phyloP scores from a whole-genome alignment of 2,797 vertebrate genomes.

The Pitangus sulphuratus region DNA sequence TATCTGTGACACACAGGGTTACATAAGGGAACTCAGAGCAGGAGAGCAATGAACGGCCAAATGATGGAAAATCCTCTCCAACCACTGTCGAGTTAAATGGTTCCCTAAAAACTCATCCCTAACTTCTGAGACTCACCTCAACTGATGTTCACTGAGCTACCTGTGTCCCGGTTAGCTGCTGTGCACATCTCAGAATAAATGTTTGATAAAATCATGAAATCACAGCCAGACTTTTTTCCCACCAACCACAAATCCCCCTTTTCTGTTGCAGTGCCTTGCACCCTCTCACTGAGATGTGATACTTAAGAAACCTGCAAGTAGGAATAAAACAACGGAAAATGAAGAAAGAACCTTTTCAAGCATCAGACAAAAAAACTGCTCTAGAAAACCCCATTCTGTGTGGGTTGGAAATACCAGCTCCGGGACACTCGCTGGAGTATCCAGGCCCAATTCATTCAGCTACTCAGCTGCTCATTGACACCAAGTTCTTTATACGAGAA shows the following conservation, averaged over 20 bases:
- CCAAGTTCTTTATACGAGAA: accelerated
- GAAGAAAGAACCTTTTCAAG: not conserved
- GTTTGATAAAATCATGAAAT: not conserved
- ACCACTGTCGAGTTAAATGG: accelerated
- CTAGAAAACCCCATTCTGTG: not conserved
- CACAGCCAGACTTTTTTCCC: not conserved
- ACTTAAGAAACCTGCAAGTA: not conserved
- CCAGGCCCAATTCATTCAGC: not conserved
- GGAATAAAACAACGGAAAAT: not conserved
- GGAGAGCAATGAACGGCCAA: accelerated
- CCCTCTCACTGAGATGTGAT: not conserved
- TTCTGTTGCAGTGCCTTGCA: not conserved
- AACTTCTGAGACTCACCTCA: not conserved
- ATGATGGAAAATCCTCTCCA: not conserved
- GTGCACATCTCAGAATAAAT: not conserved
- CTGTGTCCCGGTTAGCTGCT: not conserved
- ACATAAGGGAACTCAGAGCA: not conserved
- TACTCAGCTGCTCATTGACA: not conserved
- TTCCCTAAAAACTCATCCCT: not conserved
- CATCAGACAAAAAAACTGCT: not conserved
- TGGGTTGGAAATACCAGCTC: not conserved
- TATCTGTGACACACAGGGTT: not conserved
- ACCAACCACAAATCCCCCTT: not conserved
- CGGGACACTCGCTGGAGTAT: not conserved
- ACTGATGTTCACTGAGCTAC: not conserved